phyloP scores from a whole-genome alignment of 2,113 vertebrate genomes.

The Sinocyclocheilus grahami region DNA sequence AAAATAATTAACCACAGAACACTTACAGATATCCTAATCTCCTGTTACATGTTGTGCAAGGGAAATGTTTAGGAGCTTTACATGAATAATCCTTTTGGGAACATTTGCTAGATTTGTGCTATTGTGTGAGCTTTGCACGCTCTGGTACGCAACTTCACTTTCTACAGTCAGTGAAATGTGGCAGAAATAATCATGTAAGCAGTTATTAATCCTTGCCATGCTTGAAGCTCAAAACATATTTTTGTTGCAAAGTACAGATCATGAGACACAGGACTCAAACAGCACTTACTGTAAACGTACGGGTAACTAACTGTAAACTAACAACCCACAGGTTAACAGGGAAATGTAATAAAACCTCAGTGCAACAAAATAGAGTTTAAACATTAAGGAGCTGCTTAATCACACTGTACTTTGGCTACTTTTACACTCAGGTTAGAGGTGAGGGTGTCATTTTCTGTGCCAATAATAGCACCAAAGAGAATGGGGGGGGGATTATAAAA shows the following conservation, averaged over 20 bases:
- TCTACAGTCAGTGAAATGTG: neutral
- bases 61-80: slow-evolving; percentile 8
- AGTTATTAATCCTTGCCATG: neutral
- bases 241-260: neutral
- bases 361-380: neutral
- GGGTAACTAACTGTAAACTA: slow-evolving; percentile 13
- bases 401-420: neutral
- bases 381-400: neutral
- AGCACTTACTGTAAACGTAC: neutral
- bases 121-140: neutral
- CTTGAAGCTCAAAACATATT: neutral
- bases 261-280: neutral
- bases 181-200: slow-evolving; percentile 6
- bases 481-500: too few relatives aligned
- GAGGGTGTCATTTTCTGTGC: neutral
- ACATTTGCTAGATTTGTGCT: slow-evolving; percentile 9
- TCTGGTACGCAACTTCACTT: neutral
- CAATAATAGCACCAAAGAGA: neutral
- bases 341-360: neutral
- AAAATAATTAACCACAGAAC: neutral
- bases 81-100: slow-evolving; percentile 12
- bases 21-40: neutral
- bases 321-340: neutral
- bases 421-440: too few relatives aligned
- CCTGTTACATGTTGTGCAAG: neutral